Conservation (phyloP, 2,113 vertebrate genomes). For the Thinocorus orbignyianus region DNA sequence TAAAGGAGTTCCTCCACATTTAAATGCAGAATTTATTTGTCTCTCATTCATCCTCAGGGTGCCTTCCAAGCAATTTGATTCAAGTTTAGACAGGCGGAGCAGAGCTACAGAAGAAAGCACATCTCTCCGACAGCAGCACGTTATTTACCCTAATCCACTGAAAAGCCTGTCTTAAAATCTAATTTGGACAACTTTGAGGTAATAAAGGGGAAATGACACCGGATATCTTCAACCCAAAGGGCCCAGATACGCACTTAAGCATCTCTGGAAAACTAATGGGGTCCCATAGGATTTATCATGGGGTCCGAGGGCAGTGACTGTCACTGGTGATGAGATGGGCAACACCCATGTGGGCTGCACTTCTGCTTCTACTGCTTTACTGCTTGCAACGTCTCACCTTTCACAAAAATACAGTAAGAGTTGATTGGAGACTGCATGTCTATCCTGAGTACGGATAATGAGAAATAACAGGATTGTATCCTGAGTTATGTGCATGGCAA, state of each 20-base stretch:
- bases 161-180: constrained; percentile 5
- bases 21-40: constrained; percentile 25
- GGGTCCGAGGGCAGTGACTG: not conserved
- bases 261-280: accelerated
- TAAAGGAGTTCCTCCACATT: constrained; percentile 35
- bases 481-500: accelerated
- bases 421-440: not conserved
- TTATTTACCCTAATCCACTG: constrained; percentile 20
- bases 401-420: not conserved
- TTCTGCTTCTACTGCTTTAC: not conserved
- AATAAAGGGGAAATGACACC: not conserved
- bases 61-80: constrained; percentile 35
- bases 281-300: not conserved
- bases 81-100: constrained; percentile 47
- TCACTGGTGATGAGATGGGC: not conserved
- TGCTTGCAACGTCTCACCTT: not conserved
- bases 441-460: accelerated
- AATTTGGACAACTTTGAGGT: not conserved
- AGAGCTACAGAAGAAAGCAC: constrained; percentile 29
- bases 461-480: not conserved
- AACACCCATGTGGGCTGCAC: accelerated
- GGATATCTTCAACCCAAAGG: not conserved
- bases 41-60: constrained; percentile 50
- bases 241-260: not conserved
- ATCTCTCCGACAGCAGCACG: not conserved